Percentiles rank a stretch among this genome's conserved stretches.
Evolutionary conservation across 2,113 vertebrate species (phyloP).

Genomic region (Triplophysa rosa): DNA sequence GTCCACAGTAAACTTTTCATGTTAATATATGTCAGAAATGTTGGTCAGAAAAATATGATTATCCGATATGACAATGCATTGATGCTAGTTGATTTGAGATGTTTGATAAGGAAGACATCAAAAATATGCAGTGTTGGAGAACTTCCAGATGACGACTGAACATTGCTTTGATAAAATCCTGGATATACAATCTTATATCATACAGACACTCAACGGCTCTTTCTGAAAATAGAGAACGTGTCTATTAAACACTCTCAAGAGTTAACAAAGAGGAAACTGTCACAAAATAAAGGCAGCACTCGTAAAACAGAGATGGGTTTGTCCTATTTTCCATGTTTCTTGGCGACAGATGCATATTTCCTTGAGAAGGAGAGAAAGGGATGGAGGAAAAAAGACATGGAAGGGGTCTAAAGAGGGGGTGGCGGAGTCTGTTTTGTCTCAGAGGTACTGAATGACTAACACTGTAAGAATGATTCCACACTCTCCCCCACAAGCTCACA

Average conservation of each 20-base stretch:
- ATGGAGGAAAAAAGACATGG: conserved; percentile 15
- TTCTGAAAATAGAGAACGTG: not conserved
- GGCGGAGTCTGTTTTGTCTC: conserved; percentile 40
- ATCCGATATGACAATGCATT: no score
- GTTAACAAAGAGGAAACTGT: conserved; percentile 14
- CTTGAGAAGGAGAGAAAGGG: conserved; percentile 50
- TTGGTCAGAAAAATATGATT: no score
- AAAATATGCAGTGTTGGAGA: not conserved
- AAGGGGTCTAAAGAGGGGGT: conserved; percentile 23
- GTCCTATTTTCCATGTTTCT: conserved; percentile 37
- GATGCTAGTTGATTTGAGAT: no score
- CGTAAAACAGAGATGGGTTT: conserved; percentile 10
- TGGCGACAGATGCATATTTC: conserved; percentile 36
- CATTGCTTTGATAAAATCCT: no score
- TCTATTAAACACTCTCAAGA: not conserved
- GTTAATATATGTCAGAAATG: not conserved
- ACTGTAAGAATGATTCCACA: conserved; percentile 46
- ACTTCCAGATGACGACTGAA: no score
- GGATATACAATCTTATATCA: no score
- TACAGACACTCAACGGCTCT: no score
- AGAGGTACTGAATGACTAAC: conserved; percentile 49
- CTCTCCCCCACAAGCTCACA: conserved; percentile 20
- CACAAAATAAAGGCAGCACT: conserved; percentile 1
- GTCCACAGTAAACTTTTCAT: no score
- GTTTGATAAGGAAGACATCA: no score